Conservation (phyloP, 2,888 invertebrate species). For the Sesia apiformis region DNA sequence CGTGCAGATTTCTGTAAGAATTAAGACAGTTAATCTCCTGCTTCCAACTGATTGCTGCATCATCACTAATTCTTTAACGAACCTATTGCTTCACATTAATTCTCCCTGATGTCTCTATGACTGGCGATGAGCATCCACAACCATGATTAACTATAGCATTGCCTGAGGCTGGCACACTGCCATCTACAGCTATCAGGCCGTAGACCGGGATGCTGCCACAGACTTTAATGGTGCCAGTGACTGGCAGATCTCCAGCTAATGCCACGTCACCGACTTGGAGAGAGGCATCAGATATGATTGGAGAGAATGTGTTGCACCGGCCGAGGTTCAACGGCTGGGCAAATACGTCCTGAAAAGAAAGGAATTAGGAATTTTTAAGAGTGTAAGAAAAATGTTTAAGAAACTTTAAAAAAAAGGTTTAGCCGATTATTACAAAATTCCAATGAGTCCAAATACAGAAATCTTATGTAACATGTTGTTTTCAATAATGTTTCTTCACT, state of each 20-base stretch:
- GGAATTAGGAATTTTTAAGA: not conserved
- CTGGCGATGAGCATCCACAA: conserved; percentile 20
- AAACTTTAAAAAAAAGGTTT: not conserved
- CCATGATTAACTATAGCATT: conserved; percentile 34
- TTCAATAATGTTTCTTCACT: too few relatives aligned
- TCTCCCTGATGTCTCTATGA: conserved; percentile 15
- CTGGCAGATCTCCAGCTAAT: conserved; percentile 42
- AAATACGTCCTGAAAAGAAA: not conserved
- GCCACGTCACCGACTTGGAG: conserved; percentile 47
- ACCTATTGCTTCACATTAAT: conserved; percentile 5
- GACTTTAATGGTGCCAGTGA: conserved; percentile 47
- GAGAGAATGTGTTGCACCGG: conserved; percentile 19
- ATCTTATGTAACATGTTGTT: too few relatives aligned
- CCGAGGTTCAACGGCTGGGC: not conserved
- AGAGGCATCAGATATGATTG: conserved; percentile 42
- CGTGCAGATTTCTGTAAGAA: too few relatives aligned
- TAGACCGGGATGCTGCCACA: conserved; percentile 54
- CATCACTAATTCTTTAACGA: too few relatives aligned
- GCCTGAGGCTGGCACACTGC: conserved; percentile 41
- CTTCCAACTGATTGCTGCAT: too few relatives aligned
- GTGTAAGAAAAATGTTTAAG: not conserved
- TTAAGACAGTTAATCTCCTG: too few relatives aligned
- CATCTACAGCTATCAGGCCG: conserved; percentile 46
- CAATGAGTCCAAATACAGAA: too few relatives aligned
- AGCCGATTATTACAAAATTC: not conserved